These are phyloP conservation scores for Stegostoma tigrinum DNA, from an alignment of 2,113 vertebrate genomes.

Conservation along the genomic window DNA sequence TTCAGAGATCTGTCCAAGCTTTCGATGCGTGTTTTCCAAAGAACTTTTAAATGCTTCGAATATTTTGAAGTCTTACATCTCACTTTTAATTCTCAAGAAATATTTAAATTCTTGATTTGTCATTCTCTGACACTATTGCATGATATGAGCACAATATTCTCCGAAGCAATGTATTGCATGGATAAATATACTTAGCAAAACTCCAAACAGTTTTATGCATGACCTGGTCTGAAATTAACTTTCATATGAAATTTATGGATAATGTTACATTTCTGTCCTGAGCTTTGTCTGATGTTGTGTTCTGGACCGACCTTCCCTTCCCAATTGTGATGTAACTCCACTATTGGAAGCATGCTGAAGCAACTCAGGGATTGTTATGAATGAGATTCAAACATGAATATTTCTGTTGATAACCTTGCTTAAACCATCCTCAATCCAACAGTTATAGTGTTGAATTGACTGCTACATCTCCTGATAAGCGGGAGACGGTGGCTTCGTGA, in stretches of 20 bases:
- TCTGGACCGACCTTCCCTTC: neutral
- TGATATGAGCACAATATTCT: neutral
- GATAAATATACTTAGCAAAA: neutral
- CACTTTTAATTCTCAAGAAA: neutral
- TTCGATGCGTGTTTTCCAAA: too few relatives aligned
- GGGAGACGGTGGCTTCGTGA: too few relatives aligned
- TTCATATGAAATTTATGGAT: neutral
- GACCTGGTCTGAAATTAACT: neutral
- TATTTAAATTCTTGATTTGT: neutral
- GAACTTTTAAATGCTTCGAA: neutral
- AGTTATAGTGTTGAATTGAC: neutral
- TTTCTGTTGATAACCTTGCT: neutral
- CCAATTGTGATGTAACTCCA: neutral
- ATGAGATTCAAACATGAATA: neutral
- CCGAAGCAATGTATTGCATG: neutral
- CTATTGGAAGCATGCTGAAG: neutral
- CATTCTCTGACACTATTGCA: neutral
- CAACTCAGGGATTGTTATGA: neutral
- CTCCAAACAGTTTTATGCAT: neutral
- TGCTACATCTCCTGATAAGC: neutral
- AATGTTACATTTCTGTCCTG: neutral
- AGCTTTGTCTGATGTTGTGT: neutral
- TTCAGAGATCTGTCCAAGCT: too few relatives aligned
- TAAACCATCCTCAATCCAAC: neutral
- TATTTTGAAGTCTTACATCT: neutral